phyloP scores from a whole-genome alignment of 2,888 invertebrate species.

The Erynnis tages region DNA sequence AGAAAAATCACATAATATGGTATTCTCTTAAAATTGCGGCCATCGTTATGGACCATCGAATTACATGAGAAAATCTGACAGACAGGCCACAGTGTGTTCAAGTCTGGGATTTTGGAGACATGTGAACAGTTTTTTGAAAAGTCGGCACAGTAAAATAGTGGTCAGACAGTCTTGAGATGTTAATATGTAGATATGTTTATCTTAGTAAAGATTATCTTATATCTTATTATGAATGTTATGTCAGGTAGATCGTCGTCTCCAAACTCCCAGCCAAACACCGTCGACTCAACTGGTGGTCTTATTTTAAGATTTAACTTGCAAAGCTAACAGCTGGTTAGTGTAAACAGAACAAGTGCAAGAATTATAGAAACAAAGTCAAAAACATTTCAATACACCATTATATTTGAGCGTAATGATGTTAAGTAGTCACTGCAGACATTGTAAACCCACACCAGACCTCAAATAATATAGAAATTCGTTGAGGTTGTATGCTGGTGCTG shows the following conservation, averaged over 20 bases:
- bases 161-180: no score
- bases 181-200: no score
- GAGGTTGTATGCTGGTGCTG: no score
- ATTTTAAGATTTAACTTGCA: conserved; percentile 35
- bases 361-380: conserved; percentile 14
- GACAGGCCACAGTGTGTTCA: conserved; percentile 44
- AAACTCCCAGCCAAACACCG: conserved; percentile 15
- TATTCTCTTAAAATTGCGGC: conserved; percentile 6
- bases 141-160: not conserved
- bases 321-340: conserved; percentile 49
- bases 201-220: no score
- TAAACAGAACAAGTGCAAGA: conserved; percentile 47
- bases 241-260: not conserved
- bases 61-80: conserved; percentile 56
- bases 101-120: conserved; percentile 3
- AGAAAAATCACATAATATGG: not conserved
- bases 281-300: conserved; percentile 40
- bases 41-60: conserved; percentile 43
- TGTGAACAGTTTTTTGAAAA: not conserved
- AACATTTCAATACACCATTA: conserved; percentile 17
- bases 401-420: no score
- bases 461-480: no score
- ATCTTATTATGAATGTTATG: no score
- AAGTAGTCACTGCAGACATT: not conserved
- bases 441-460: no score